Evolutionary conservation across 2,888 invertebrate genomes (phyloP).

Genomic region (Andrena fulva): DNA sequence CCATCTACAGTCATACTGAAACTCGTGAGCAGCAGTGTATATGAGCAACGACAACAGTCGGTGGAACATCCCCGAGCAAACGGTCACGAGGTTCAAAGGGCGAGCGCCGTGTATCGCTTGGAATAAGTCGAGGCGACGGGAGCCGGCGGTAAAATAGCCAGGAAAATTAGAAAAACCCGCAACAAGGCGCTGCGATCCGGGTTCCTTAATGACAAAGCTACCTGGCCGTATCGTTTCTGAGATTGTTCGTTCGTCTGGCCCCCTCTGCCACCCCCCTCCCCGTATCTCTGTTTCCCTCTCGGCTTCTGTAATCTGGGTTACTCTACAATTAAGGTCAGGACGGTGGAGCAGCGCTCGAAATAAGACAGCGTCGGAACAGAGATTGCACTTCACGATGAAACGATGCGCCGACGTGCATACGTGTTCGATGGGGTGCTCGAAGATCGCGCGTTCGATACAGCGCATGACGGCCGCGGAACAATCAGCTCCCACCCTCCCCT

Average conservation of each 20-base stretch:
- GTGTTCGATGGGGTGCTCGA: conserved; percentile 4
- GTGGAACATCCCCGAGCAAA: not conserved
- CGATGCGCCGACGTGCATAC: conserved; percentile 45
- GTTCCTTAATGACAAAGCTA: conserved; percentile 67
- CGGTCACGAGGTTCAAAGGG: conserved; percentile 11
- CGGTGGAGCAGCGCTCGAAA: conserved; percentile 64
- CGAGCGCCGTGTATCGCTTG: not conserved
- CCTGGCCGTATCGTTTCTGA: conserved; percentile 64
- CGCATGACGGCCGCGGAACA: not conserved
- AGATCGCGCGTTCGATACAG: conserved; percentile 11
- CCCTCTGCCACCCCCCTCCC: conserved; percentile 4
- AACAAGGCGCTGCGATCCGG: conserved; percentile 56
- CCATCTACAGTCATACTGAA: not conserved
- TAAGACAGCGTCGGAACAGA: conserved; percentile 65
- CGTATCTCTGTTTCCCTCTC: conserved; percentile 59
- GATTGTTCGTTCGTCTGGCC: conserved; percentile 66
- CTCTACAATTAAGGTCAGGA: conserved; percentile 74
- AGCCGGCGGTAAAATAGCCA: conserved; percentile 16
- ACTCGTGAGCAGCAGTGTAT: not conserved
- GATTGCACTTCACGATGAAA: conserved; percentile 64
- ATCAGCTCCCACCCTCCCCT: not conserved
- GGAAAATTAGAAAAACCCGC: conserved; percentile 63
- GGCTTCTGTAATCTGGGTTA: conserved; percentile 73
- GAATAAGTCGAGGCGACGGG: not conserved
- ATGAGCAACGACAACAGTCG: not conserved